phyloP scores from a whole-genome alignment of 2,888 invertebrate genomes.

The Volucella inanis region DNA sequence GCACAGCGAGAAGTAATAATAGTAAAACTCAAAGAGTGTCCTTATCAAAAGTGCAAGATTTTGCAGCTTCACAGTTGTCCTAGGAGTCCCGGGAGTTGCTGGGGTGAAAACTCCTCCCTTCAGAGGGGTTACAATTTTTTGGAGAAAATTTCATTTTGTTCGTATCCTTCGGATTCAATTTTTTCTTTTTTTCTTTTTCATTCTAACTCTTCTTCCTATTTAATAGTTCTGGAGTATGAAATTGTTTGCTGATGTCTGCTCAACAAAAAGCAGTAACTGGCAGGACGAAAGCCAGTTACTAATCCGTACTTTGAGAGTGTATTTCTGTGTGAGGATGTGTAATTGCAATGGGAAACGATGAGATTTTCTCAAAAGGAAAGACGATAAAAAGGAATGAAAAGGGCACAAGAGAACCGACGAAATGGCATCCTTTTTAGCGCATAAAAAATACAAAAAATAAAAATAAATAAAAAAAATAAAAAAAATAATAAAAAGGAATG shows the following conservation, averaged over 20 bases:
- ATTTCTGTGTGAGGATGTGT: constrained; percentile 28
- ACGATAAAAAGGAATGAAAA: constrained; percentile 50
- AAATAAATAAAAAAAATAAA: too few relatives aligned
- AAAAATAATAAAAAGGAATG: constrained; percentile 12
- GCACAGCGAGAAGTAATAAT: constrained; percentile 70
- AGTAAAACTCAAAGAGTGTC: constrained; percentile 74
- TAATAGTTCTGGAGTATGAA: constrained; percentile 67
- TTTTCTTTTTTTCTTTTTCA: not conserved
- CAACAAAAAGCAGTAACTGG: not conserved
- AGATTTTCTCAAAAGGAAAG: constrained; percentile 43
- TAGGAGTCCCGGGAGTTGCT: constrained; percentile 43
- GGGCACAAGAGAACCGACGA: not conserved
- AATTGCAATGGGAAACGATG: constrained; percentile 68
- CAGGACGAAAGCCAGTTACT: constrained; percentile 48
- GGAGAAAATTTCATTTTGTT: constrained; percentile 64
- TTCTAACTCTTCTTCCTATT: constrained; percentile 34
- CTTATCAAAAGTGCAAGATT: constrained; percentile 75
- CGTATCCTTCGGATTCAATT: constrained; percentile 11
- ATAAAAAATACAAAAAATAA: not conserved
- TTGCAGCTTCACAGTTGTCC: constrained; percentile 64
- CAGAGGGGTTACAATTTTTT: constrained; percentile 34
- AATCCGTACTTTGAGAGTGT: constrained; percentile 63
- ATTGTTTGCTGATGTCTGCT: constrained; percentile 64
- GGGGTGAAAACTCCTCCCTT: constrained; percentile 47
- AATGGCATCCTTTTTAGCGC: not conserved